Evolutionary conservation across 2,113 vertebrate genomes (phyloP).

Genomic region (Callipepla squamata): DNA sequence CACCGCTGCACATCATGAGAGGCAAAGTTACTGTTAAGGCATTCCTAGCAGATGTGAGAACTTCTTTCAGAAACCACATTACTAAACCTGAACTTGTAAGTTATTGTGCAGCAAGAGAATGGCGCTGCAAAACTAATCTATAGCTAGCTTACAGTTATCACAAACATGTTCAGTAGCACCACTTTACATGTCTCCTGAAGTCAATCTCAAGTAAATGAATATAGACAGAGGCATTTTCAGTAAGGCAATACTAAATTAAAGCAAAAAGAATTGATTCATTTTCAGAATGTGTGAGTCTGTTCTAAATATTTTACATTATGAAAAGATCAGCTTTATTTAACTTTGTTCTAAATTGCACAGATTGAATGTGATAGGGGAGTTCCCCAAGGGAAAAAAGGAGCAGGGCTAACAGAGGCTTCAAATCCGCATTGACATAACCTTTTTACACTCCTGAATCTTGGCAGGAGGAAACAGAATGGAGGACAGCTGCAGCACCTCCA

Average conservation of each 20-base stretch:
- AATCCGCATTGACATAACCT: neutral
- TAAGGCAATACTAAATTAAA: neutral
- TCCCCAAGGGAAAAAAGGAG: neutral
- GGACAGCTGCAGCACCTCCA: neutral
- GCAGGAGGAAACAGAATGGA: rapidly evolving
- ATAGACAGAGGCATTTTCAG: neutral
- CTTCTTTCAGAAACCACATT: neutral
- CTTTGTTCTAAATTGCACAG: neutral
- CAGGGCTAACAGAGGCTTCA: neutral
- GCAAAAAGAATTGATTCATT: neutral
- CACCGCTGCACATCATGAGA: neutral
- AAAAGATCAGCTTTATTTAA: neutral
- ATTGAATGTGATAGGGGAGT: rapidly evolving
- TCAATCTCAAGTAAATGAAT: neutral
- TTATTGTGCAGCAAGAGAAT: neutral
- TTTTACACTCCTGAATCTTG: neutral
- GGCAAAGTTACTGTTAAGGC: neutral
- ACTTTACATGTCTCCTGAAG: neutral
- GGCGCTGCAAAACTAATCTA: neutral
- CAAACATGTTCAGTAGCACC: neutral
- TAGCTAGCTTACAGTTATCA: neutral
- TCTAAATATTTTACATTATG: neutral
- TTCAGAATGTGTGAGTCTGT: neutral
- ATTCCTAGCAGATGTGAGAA: neutral
- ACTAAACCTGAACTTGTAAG: neutral